Evolutionary conservation across 2,797 vertebrate species (phyloP), one percentile per base, ranked within the genome.

Genomic region (Leptoclinus maculatus): DNA sequence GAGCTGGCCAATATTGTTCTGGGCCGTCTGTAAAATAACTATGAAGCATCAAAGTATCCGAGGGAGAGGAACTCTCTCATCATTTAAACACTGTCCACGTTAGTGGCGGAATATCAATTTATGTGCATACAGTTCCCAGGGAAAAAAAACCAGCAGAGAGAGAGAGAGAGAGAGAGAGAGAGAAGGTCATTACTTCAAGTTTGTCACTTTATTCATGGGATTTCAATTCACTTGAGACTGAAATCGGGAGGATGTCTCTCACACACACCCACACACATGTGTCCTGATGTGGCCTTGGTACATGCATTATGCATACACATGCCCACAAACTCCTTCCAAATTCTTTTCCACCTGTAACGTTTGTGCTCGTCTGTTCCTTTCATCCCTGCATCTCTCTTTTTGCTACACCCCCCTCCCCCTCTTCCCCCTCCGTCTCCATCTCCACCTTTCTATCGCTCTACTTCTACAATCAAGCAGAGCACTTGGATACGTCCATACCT

Each of bases 281-380:
- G 25, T 83, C 85, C 83, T 63, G 32, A 49, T 67, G 19, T 71
- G 85, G 86, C 81, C 76, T 76, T 32, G 32, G 4, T 21, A 2
- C 69, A 76, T 83, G 63, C 71, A 78, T 89, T 76, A 85, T 89
- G 79, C 82, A 83, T 85, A 17, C 69, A 34, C 83, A 79, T 71
- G 66, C 72, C 47, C 56, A 71, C 72, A 66, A 72, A 74, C 82
- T 71, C 71, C 49, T 51, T 38, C 66, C 57, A 47, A 3, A 25
- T 76, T 70, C n/a, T 84, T 82, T 70, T 41, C 69, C 59, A 83
- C 53, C 60, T 27, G 59, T 83, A 85, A 74, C 79, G 78, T 34
- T 85, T 78, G 78, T 71, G 16, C 81, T 83, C 0, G 0, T 84
- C 54, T 67, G 25, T 39, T 56, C 72, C 65, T 75, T 53, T 80